Conservation (phyloP, 2,888 invertebrate species). For the Ectemnius cavifrons region DNA sequence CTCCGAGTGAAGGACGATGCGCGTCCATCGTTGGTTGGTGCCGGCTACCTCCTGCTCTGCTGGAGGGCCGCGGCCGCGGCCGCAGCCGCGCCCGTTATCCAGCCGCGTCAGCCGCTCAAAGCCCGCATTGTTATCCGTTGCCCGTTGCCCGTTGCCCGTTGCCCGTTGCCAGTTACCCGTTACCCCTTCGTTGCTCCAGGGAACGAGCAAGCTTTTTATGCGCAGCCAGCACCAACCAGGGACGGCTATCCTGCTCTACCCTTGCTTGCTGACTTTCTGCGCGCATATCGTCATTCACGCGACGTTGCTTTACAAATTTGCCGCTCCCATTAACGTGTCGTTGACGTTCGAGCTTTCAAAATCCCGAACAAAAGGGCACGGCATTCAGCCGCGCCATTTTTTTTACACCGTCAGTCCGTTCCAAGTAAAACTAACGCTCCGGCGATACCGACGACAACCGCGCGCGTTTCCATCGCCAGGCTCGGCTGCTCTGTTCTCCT, state of each 20-base stretch:
- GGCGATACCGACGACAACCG: too few species aligned
- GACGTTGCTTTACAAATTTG: conserved; percentile 62
- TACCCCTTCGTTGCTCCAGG: conserved; percentile 31
- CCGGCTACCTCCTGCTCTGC: background rate
- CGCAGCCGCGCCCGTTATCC: background rate
- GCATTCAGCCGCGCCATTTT: conserved; percentile 15
- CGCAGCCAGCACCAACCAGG: conserved; percentile 23
- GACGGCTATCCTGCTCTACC: conserved; percentile 14
- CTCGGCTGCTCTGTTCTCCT: too few species aligned
- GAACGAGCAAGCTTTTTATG: conserved; percentile 43
- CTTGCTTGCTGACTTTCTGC: conserved; percentile 7
- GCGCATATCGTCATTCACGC: conserved; percentile 54
- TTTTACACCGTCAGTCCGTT: background rate
- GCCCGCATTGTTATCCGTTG: conserved; percentile 38
- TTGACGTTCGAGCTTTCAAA: conserved; percentile 46
- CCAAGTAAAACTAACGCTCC: conserved; percentile 4
- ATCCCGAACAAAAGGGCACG: conserved; percentile 51
- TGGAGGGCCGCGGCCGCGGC: too few species aligned
- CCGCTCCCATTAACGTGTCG: conserved; percentile 55
- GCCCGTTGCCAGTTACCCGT: background rate
- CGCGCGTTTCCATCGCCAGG: too few species aligned
- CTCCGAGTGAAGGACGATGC: conserved; percentile 2
- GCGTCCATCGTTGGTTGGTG: conserved; percentile 5
- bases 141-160: background rate
- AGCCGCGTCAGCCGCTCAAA: conserved; percentile 41